Conservation (phyloP, 2,113 vertebrate genomes). For the Rhea pennata region DNA sequence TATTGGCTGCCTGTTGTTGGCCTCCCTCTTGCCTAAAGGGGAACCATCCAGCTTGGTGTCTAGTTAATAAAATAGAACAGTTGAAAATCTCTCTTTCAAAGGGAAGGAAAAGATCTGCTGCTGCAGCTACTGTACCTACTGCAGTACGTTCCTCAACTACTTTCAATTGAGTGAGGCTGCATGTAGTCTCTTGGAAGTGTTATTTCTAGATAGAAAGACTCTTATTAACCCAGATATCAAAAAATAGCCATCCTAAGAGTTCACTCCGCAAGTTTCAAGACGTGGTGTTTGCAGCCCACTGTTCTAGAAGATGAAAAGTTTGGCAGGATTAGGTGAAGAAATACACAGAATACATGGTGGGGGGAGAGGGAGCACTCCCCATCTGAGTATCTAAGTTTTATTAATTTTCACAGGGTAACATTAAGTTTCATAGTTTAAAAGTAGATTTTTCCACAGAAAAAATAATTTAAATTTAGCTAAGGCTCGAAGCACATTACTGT, state of each 20-base stretch:
- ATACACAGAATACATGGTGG: rapidly evolving
- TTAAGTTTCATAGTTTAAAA: neutral
- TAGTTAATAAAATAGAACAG: conserved; percentile 63
- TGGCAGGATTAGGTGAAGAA: neutral
- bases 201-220: neutral
- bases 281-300: neutral
- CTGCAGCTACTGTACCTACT: neutral
- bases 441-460: neutral
- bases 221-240: neutral
- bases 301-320: neutral
- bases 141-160: neutral
- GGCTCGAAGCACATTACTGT: neutral
- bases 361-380: neutral
- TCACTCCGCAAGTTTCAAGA: neutral
- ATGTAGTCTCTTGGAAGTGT: neutral
- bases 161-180: neutral
- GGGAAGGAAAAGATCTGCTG: neutral
- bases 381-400: neutral
- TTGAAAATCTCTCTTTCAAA: conserved; percentile 4
- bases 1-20: conserved; percentile 78
- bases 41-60: conserved; percentile 97
- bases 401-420: neutral
- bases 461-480: neutral
- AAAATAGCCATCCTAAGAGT: neutral
- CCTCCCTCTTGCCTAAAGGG: conserved; percentile 90